Evolutionary conservation across 2,888 invertebrate genomes (phyloP).

Genomic region (Panzeria rudis): DNA sequence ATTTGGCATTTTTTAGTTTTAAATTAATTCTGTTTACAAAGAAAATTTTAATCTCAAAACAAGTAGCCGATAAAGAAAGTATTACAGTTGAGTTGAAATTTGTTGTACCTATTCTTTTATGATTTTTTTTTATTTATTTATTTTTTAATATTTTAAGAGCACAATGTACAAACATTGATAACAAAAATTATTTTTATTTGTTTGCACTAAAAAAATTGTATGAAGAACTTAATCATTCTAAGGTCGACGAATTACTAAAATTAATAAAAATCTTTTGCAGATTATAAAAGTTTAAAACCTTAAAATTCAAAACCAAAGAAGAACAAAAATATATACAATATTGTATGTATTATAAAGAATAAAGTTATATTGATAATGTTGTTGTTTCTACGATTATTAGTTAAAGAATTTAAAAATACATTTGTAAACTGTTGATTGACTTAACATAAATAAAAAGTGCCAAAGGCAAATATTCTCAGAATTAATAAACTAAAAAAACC

Average conservation of each 20-base stretch:
- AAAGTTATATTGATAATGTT: slow-evolving; percentile 37
- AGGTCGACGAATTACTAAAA: slow-evolving; percentile 78
- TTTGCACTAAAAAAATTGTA: slow-evolving; percentile 1
- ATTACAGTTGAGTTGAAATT: not conserved
- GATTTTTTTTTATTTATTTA: not conserved
- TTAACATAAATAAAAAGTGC: slow-evolving; percentile 52
- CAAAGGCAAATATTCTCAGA: no score
- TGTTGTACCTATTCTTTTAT: not conserved
- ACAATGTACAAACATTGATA: slow-evolving; percentile 47
- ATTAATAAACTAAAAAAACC: not conserved
- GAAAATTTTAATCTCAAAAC: not conserved
- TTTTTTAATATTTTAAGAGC: slow-evolving; percentile 11
- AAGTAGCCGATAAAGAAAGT: not conserved
- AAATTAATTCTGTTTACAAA: slow-evolving; percentile 4
- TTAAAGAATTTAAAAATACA: slow-evolving; percentile 19
- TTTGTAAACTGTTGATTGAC: slow-evolving; percentile 54
- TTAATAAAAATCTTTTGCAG: slow-evolving; percentile 76
- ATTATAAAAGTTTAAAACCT: slow-evolving; percentile 60
- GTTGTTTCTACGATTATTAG: slow-evolving; percentile 19
- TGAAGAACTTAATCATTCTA: slow-evolving; percentile 68
- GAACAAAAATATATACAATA: not conserved
- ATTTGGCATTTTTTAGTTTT: slow-evolving; percentile 77
- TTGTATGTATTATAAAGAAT: not conserved
- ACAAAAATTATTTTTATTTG: slow-evolving; percentile 9
- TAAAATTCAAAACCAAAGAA: not conserved